These are phyloP conservation scores for Manacus vitellinus DNA, from an alignment of 2,113 vertebrate species.

Conservation along the genomic window DNA sequence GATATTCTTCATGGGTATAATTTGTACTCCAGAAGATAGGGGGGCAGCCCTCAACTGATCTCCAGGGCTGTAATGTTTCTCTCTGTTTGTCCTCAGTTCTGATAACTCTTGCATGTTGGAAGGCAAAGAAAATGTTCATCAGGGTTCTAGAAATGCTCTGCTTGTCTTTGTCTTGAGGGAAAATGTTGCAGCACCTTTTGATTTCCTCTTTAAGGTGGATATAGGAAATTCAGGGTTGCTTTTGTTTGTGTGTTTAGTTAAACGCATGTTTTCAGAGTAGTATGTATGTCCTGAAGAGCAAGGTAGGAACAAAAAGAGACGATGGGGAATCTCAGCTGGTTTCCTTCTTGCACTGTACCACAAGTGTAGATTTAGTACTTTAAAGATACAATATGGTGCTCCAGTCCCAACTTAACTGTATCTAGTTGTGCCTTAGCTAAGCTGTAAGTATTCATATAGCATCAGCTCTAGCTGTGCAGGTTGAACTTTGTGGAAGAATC, in stretches of 20 bases:
- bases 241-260: not conserved
- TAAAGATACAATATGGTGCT: not conserved
- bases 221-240: not conserved
- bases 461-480: not conserved
- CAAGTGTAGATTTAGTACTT: not conserved
- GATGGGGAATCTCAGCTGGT: not conserved
- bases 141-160: constrained; percentile 1
- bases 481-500: not conserved
- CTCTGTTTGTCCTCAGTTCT: constrained; percentile 52
- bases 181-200: not conserved
- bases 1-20: not conserved
- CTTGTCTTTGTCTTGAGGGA: not conserved
- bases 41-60: constrained; percentile 8
- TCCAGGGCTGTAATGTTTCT: constrained; percentile 61
- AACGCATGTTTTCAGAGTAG: not conserved
- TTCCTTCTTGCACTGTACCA: not conserved
- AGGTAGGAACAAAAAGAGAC: not conserved
- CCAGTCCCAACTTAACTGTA: not conserved
- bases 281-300: not conserved
- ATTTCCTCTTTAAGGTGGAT: not conserved
- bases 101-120: constrained; percentile 19
- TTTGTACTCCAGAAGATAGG: not conserved
- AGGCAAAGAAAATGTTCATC: not conserved
- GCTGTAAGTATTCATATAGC: not conserved
- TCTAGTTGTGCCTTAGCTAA: not conserved